A percentile compares a stretch with the other conserved stretches of the same genome.
Evolutionary conservation across 2,797 vertebrate species (phyloP).

Genomic region (Brachymystax lenok): DNA sequence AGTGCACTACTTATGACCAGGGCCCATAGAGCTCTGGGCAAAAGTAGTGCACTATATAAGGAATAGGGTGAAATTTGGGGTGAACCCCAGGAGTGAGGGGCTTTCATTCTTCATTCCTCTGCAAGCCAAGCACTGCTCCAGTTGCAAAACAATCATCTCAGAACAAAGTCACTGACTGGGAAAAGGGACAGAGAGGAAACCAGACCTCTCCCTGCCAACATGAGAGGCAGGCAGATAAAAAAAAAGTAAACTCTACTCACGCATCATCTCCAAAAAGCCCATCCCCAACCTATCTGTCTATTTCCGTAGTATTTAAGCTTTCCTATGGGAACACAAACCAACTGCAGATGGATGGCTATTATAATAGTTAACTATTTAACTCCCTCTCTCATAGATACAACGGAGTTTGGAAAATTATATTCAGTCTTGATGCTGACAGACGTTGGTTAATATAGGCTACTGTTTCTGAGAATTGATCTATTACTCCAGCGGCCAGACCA

Average conservation of each 20-base stretch:
- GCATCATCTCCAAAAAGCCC: conserved; percentile 18
- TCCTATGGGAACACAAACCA: conserved; percentile 48
- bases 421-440: not conserved
- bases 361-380: not conserved
- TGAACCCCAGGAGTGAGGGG: conserved; percentile 7
- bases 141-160: conserved; percentile 17
- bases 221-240: conserved; percentile 23
- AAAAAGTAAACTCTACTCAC: conserved; percentile 23
- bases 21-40: too few relatives aligned
- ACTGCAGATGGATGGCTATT: not conserved
- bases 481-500: not conserved
- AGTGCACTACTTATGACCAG: conserved; percentile 7
- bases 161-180: conserved; percentile 10
- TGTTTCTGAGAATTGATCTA: not conserved
- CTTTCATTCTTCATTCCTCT: not conserved
- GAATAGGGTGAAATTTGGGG: not conserved
- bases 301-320: conserved; percentile 12
- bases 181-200: conserved; percentile 19
- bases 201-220: not conserved
- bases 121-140: conserved; percentile 10
- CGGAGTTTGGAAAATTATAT: not conserved
- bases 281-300: conserved; percentile 20
- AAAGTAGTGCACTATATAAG: too few relatives aligned
- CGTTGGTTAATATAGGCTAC: too few relatives aligned
- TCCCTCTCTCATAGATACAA: not conserved